phyloP scores from a whole-genome alignment of 64 coral and sea anemone genomes.

The Hydrozoanthus tunicans region DNA sequence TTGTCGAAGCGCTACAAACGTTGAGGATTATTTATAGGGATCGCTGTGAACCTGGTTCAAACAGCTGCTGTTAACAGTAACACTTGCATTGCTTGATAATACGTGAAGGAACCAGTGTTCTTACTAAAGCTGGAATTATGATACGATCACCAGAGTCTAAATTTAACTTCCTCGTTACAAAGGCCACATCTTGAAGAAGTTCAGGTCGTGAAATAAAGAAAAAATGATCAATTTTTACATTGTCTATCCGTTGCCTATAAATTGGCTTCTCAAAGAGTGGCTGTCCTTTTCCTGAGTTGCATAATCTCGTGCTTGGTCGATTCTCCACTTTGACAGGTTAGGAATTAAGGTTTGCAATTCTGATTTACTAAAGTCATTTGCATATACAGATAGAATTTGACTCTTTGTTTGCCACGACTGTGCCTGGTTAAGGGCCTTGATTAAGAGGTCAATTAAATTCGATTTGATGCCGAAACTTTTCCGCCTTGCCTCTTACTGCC shows the following conservation, averaged over 20 bases:
- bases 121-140: no score
- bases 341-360: slow-evolving; percentile 32
- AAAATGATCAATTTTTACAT: not conserved
- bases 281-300: slow-evolving; percentile 2
- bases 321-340: slow-evolving; percentile 37
- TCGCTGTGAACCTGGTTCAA: no score
- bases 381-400: slow-evolving; percentile 32
- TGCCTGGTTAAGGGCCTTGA: not conserved
- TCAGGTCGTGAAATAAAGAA: not conserved
- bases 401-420: slow-evolving; percentile 36
- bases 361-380: slow-evolving; percentile 18
- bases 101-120: no score
- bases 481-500: not conserved
- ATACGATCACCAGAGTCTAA: no score
- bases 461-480: slow-evolving; percentile 26
- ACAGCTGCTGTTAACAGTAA: no score
- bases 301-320: not conserved
- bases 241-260: slow-evolving; percentile 1
- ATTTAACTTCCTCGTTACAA: no score
- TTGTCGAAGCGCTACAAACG: no score
- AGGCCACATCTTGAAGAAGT: not conserved
- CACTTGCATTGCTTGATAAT: no score
- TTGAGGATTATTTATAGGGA: no score
- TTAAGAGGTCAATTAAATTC: slow-evolving; percentile 7
- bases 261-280: slow-evolving; percentile 7